These are phyloP conservation scores for Rhaphigaster nebulosa DNA, from an alignment of 2,888 invertebrate genomes.

Conservation along the genomic window DNA sequence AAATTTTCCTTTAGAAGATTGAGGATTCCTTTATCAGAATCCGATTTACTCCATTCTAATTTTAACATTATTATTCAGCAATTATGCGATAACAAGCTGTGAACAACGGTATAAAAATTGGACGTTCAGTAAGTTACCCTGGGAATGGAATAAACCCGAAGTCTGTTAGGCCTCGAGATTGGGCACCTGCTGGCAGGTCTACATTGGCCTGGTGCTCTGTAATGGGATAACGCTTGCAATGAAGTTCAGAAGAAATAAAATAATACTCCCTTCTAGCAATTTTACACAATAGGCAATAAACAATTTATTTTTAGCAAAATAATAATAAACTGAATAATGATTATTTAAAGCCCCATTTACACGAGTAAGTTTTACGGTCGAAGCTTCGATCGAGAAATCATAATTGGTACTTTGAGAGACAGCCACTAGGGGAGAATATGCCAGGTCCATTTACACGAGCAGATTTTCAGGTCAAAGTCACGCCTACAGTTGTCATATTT, in stretches of 20 bases:
- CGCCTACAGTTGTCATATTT: no score
- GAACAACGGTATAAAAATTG: background rate
- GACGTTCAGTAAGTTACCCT: background rate
- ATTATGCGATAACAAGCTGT: background rate
- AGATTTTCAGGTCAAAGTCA: no score
- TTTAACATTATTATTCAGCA: background rate
- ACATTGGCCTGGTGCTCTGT: background rate
- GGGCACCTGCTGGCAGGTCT: background rate
- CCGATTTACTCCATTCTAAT: background rate
- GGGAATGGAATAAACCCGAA: background rate
- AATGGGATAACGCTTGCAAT: background rate
- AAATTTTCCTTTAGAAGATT: background rate
- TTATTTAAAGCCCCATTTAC: no score
- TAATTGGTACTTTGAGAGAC: no score
- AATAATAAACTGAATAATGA: no score
- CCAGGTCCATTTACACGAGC: no score
- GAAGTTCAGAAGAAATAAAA: background rate
- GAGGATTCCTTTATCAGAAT: background rate
- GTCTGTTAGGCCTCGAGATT: background rate
- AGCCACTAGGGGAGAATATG: no score
- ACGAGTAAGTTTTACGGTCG: no score
- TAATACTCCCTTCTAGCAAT: background rate
- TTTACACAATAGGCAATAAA: no score
- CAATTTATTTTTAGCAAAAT: background rate
- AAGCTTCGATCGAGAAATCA: no score